phyloP scores from a whole-genome alignment of 2,113 vertebrate species.

The Dendrocopos noguchii region DNA sequence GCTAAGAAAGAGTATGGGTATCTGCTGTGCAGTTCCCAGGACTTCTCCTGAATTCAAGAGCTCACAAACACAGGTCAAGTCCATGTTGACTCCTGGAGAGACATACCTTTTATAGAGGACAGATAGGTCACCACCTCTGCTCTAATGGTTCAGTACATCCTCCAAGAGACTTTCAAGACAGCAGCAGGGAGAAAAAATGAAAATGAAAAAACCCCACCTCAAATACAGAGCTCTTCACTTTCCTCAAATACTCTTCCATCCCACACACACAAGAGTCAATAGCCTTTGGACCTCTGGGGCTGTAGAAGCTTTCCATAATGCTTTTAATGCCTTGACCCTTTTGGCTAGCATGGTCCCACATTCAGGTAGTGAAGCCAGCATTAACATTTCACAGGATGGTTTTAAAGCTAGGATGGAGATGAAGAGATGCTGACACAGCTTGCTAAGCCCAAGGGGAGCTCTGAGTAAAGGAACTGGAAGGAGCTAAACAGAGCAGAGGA shows the following conservation, averaged over 20 bases:
- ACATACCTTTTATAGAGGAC: not conserved
- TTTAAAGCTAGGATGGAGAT: not conserved
- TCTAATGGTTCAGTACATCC: accelerated
- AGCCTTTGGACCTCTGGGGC: not conserved
- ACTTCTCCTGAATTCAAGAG: not conserved
- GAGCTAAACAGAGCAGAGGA: not conserved
- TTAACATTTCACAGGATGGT: not conserved
- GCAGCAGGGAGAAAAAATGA: not conserved
- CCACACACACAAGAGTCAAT: not conserved
- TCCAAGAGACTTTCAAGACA: not conserved
- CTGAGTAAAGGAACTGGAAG: not conserved
- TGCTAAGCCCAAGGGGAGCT: not conserved
- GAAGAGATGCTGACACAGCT: not conserved
- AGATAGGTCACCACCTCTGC: not conserved
- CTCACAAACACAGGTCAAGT: not conserved
- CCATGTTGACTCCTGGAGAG: not conserved
- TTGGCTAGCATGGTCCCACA: not conserved
- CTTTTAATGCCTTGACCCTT: not conserved
- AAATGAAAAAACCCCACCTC: not conserved
- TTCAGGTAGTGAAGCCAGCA: not conserved
- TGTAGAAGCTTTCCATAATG: not conserved
- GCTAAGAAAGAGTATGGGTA: not conserved
- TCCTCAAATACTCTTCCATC: not conserved
- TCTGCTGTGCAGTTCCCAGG: not conserved
- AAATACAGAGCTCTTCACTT: not conserved